Evolutionary conservation across 2,888 invertebrate species (phyloP).

Genomic region (Hipparchia sbordonii): DNA sequence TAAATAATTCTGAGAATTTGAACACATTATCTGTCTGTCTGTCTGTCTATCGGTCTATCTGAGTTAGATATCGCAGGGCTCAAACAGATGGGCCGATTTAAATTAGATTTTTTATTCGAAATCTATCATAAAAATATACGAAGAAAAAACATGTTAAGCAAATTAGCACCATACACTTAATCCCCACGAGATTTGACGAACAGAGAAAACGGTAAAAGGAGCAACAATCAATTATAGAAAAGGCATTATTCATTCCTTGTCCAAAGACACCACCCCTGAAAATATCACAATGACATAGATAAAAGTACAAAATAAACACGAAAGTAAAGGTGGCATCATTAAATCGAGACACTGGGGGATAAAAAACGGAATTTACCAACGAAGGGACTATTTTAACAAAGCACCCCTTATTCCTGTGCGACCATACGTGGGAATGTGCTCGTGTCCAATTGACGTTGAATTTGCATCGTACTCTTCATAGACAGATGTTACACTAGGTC

Average conservation of each 20-base stretch:
- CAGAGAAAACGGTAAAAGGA: constrained; percentile 56
- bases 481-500: constrained; percentile 4
- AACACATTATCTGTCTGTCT: too few relatives aligned
- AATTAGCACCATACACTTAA: constrained; percentile 49
- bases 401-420: constrained; percentile 16
- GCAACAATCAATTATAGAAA: constrained; percentile 58
- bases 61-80: too few relatives aligned
- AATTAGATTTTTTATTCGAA: too few relatives aligned
- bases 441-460: constrained; percentile 23
- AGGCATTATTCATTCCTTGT: constrained; percentile 67
- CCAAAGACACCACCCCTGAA: constrained; percentile 71
- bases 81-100: too few relatives aligned
- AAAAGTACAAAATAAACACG: constrained; percentile 74
- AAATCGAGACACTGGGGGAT: constrained; percentile 59
- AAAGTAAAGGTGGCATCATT: constrained; percentile 65
- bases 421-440: constrained; percentile 29
- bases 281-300: constrained; percentile 65
- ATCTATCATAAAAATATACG: too few relatives aligned
- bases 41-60: too few relatives aligned
- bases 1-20: too few relatives aligned
- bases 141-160: constrained; percentile 52
- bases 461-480: constrained; percentile 23
- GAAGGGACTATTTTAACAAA: constrained; percentile 32
- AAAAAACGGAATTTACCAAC: constrained; percentile 34
- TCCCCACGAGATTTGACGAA: constrained; percentile 18